phyloP scores from a whole-genome alignment of 2,888 invertebrate genomes.

The Cephus runcator region DNA sequence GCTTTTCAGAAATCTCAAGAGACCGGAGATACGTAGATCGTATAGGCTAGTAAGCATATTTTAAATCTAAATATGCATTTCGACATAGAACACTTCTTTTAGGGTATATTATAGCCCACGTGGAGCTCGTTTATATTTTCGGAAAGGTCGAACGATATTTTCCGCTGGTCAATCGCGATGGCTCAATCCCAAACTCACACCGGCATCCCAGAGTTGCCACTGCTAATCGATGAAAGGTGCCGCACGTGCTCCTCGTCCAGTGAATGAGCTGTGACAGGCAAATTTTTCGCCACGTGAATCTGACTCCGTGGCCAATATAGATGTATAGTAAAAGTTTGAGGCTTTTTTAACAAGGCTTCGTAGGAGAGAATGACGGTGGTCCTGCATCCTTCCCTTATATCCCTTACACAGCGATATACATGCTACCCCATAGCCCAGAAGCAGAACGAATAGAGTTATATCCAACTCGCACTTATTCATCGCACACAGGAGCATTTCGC shows the following conservation, averaged over 20 bases:
- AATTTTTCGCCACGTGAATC: background rate
- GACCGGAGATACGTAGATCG: background rate
- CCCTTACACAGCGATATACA: background rate
- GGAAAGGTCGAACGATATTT: background rate
- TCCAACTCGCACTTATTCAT: background rate
- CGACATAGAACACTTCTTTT: background rate
- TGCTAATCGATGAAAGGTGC: background rate
- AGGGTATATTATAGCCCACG: background rate
- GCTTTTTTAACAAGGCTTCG: background rate
- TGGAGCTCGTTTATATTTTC: background rate
- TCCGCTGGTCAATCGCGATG: background rate
- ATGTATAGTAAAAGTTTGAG: background rate
- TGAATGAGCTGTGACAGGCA: background rate
- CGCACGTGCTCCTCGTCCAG: background rate
- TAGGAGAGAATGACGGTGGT: background rate
- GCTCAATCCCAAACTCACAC: background rate
- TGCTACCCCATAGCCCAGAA: background rate
- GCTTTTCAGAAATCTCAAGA: background rate
- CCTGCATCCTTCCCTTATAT: background rate
- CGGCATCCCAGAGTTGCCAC: background rate
- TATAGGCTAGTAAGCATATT: conserved; percentile 24
- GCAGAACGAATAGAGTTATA: background rate
- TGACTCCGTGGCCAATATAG: background rate
- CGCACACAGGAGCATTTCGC: background rate
- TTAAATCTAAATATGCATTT: conserved; percentile 33